phyloP scores from a whole-genome alignment of 2,113 vertebrate species.

The Podiceps cristatus region DNA sequence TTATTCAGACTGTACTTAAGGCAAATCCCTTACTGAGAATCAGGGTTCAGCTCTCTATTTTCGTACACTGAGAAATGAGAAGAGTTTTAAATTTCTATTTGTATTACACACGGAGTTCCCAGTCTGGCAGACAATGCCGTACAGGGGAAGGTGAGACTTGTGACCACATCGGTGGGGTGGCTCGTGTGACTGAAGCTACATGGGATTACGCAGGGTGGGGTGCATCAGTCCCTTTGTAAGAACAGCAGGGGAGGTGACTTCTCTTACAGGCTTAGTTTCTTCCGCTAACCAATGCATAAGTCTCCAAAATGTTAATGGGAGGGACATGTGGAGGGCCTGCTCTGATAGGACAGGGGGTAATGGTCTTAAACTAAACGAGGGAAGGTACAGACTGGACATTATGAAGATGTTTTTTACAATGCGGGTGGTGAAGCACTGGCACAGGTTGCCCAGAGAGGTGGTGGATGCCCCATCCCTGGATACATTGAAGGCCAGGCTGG shows the following conservation, averaged over 20 bases:
- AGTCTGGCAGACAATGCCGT: not conserved
- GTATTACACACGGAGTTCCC: not conserved
- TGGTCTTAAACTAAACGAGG: too few species aligned
- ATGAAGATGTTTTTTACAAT: too few species aligned
- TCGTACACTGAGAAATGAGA: not conserved
- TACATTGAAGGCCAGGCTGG: too few species aligned
- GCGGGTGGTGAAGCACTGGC: too few species aligned
- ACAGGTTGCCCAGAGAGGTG: too few species aligned
- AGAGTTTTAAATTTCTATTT: not conserved
- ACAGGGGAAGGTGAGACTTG: not conserved
- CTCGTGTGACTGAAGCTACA: fast-evolving
- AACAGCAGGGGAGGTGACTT: not conserved
- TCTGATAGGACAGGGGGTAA: too few species aligned
- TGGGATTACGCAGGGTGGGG: not conserved
- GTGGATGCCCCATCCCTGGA: too few species aligned
- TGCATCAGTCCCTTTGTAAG: not conserved
- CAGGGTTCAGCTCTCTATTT: not conserved
- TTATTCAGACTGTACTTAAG: not conserved
- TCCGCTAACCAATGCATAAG: not conserved
- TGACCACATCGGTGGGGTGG: not conserved
- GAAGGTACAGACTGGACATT: too few species aligned
- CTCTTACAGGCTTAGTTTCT: not conserved
- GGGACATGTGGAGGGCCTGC: not conserved
- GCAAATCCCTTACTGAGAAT: not conserved
- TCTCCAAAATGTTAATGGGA: not conserved